Base-by-base conservation (phyloP, 2,888 invertebrate species). In the Agonum fuliginosum region DNA sequence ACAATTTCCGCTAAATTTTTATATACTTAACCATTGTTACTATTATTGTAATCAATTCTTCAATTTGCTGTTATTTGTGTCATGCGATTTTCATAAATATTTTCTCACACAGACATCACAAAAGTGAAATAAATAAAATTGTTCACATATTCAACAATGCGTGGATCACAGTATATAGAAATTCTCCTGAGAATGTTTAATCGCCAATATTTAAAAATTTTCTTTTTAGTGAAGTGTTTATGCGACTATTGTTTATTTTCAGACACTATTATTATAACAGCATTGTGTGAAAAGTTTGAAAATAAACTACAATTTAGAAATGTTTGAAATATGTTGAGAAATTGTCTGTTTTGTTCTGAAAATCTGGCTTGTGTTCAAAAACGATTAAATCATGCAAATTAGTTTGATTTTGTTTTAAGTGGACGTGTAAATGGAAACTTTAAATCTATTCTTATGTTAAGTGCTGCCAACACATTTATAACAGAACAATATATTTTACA, bases 381-480 rank as follows among this genome's bases (percentile, higher is more conserved):
- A 8, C 58, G 58, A 62, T 62, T 62, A 62, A 62, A 62, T 62
- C 58, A 62, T 62, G 30, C 58, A 62, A 62, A 62, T 62, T 62
- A 62, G 58, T 62, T 62, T 62, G 58, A 62, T 62, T 62, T 62
- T 62, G 58, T 62, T 62, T 62, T 30, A 62, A 62, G 58, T 54
- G 54, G 54, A 62, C 27, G 58, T 62, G 6, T 14, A 62, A 62
- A 62, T 62, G 58, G 58, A 62, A 17, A 62, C 58, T 62, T 62
- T 27, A 62, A 62, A 30, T 62, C 58, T 62, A 62, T 62, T 62
- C 58, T 62, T 62, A 27, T 27, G 30, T 27, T 27, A 8, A 62
- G 27, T 14, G 17, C 30, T 62, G 58, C 58, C 58, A 62, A 62
- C 58, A 62, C 30, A 62, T 62, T 62, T 30, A 62, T 62, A 62